Evolutionary conservation across 2,113 vertebrate species (phyloP).

Genomic region (Poeciliopsis turrubarensis): DNA sequence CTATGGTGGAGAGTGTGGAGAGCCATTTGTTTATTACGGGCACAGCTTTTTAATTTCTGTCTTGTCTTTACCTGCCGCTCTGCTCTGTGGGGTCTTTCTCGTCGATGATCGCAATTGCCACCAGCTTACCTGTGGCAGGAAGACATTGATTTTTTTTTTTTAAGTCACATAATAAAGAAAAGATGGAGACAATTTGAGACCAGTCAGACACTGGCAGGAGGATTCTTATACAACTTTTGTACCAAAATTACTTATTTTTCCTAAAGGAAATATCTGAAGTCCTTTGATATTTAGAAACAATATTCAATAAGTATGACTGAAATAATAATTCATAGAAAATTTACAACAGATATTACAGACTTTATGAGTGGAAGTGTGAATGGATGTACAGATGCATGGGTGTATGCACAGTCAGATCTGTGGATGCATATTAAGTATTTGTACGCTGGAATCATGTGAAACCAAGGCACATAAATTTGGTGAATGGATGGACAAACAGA

Average conservation of each 20-base stretch:
- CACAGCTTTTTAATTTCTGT: constrained; percentile 45
- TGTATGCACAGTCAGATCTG: too few species aligned
- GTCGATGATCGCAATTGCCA: constrained; percentile 92
- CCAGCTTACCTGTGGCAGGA: constrained; percentile 89
- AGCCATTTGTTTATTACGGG: constrained; percentile 29
- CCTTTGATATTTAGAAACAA: not conserved
- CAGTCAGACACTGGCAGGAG: constrained; percentile 52
- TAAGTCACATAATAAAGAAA: constrained; percentile 13
- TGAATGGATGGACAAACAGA: not conserved
- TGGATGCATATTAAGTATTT: too few species aligned
- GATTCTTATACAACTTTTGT: constrained; percentile 1
- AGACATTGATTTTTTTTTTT: constrained; percentile 33
- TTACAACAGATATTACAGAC: not conserved
- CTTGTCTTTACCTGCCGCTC: constrained; percentile 86
- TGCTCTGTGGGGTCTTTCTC: constrained; percentile 90
- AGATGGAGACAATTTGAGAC: constrained; percentile 35
- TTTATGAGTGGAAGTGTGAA: too few species aligned
- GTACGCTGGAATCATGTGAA: too few species aligned
- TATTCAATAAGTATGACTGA: too few species aligned
- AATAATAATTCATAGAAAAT: not conserved
- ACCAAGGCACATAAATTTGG: too few species aligned
- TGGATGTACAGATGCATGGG: not conserved
- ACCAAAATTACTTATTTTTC: not conserved
- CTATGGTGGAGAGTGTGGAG: constrained; percentile 30
- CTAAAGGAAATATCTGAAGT: not conserved